phyloP scores from a whole-genome alignment of 2,888 invertebrate species.

The Protodeltote pygarga region DNA sequence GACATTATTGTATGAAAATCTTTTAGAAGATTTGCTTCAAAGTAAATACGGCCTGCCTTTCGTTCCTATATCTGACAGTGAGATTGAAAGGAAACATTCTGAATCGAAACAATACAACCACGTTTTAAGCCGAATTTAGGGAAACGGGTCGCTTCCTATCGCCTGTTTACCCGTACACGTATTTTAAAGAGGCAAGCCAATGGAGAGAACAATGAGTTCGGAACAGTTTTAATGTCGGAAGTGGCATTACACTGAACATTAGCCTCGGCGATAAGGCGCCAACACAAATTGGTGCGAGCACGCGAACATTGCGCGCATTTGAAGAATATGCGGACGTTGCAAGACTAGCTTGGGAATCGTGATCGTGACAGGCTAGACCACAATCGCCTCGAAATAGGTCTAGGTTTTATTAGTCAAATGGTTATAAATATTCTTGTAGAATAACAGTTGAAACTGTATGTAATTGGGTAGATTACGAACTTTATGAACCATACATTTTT shows the following conservation, averaged over 20 bases:
- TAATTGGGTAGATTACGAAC: slow-evolving; percentile 31
- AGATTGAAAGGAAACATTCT: slow-evolving; percentile 39
- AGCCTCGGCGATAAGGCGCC: slow-evolving; percentile 80
- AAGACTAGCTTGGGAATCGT: slow-evolving; percentile 38
- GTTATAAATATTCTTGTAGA: slow-evolving; percentile 24
- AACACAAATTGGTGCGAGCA: slow-evolving; percentile 78
- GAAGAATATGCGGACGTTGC: slow-evolving; percentile 56
- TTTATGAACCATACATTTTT: slow-evolving; percentile 25
- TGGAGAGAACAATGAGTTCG: slow-evolving; percentile 69
- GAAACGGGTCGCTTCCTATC: slow-evolving; percentile 62
- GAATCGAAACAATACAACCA: slow-evolving; percentile 41
- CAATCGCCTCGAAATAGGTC: slow-evolving; percentile 18
- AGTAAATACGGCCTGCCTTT: neutral
- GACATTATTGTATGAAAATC: slow-evolving; percentile 2
- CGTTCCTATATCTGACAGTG: slow-evolving; percentile 13
- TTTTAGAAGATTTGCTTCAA: slow-evolving; percentile 9
- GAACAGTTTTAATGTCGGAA: slow-evolving; percentile 84
- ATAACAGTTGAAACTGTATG: slow-evolving; percentile 21
- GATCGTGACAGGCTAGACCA: slow-evolving; percentile 33
- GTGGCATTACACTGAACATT: slow-evolving; percentile 83
- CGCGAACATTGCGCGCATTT: slow-evolving; percentile 69
- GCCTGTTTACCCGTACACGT: slow-evolving; percentile 58
- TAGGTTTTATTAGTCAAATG: slow-evolving; percentile 36
- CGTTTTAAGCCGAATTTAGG: slow-evolving; percentile 53
- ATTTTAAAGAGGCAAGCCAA: slow-evolving; percentile 60